Conservation (phyloP, 2,797 vertebrate species). For the Anabas testudineus region DNA sequence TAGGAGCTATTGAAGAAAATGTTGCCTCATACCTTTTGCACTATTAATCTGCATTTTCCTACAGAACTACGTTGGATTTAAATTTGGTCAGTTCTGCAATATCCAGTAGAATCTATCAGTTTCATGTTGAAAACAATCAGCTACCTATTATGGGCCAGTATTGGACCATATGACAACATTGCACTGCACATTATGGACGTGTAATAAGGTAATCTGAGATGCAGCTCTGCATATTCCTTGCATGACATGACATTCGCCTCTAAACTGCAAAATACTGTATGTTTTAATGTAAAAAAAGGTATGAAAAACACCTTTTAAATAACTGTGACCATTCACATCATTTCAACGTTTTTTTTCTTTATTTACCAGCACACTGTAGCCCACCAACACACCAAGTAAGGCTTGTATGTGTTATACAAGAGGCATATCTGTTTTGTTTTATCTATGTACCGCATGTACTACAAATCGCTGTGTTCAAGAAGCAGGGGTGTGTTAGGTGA, state of each 20-base stretch:
- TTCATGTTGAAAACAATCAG: background rate
- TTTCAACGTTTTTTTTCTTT: too few species aligned
- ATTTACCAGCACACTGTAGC: too few species aligned
- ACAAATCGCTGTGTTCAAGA: background rate
- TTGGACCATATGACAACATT: background rate
- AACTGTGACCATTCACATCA: too few species aligned
- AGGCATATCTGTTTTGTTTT: too few species aligned
- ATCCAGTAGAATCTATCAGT: constrained; percentile 3
- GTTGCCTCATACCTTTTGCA: constrained; percentile 14
- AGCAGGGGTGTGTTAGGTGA: background rate
- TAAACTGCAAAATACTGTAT: too few species aligned
- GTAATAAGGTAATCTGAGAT: background rate
- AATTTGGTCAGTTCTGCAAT: background rate
- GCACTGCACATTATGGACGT: background rate
- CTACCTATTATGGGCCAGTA: background rate
- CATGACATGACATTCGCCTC: too few species aligned
- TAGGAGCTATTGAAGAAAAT: constrained; percentile 40
- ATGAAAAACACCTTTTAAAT: too few species aligned
- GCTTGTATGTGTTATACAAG: too few species aligned
- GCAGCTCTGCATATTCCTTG: background rate
- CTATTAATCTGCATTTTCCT: constrained; percentile 4
- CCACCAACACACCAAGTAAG: too few species aligned
- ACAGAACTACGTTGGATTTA: background rate
- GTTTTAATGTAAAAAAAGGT: too few species aligned
- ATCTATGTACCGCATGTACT: background rate